Base-by-base conservation (phyloP, 2,113 vertebrate genomes). In the Oplegnathus fasciatus region DNA sequence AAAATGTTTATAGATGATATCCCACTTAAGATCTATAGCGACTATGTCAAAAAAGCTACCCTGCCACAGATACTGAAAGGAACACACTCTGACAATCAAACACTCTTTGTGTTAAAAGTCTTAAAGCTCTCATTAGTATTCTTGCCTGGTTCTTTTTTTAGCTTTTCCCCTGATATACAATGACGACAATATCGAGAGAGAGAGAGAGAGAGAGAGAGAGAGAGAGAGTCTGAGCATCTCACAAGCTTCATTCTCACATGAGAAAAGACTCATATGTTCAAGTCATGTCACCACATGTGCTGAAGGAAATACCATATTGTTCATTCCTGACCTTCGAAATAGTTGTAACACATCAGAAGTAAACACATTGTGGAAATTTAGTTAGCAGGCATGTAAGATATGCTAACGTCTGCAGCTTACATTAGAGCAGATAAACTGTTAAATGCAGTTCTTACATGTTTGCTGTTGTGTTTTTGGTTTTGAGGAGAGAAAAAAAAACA, bases 101-200 rank as follows among this genome's bases (percentile, higher is more conserved):
- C 34, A 40, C 13, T 69, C 57, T 84, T 70, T 46, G 52, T 30
- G 57, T 64, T 72, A 50, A 60, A 82, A 54, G 55, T 46, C 60
- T 76, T 62, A 48, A 73, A 46, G 55, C 71, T 26, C 54, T 84
- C 57, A 65, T 84, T 78, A 78, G 70, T 76, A 71, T 80, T 69
- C 65, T 30, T 6, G 0, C 9, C 28, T 54, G 68, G 24, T 57
- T 57, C 62, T 70, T 42, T 74, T 75, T 84, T 42, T 65, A 34
- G 42, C 58, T 34, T 50, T 61, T 78, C 48, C 18, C 32, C 52
- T 18, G 34, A 61, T 62, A 48, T 67, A 28, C n/a, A n/a, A n/a
- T n/a, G n/a, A n/a, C n/a, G 58, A 80, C 66, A 71, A 65, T 30
- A 62, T 79, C 34, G 20, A n/a, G 44, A 52, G 82, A 60, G 15